Evolutionary conservation across 2,888 invertebrate genomes (phyloP), one percentile per base, ranked within the genome.

Genomic region (Onthophagus sagittarius): DNA sequence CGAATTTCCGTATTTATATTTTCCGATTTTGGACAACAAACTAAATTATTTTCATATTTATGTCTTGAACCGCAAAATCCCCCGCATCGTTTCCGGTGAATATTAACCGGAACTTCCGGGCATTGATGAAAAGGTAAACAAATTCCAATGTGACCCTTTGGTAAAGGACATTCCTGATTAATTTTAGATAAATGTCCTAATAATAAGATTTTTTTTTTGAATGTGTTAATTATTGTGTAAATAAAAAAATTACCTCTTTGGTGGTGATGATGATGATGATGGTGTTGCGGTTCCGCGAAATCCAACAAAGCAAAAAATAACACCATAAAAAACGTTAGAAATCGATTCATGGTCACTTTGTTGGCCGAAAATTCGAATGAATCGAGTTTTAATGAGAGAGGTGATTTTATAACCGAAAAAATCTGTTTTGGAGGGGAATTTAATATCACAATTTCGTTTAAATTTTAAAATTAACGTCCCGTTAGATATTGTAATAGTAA

Each of bases 91-190:
- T 71, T 9, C 65, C 73, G 11, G 71, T 32, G 32, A 62, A 71
- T 71, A 64, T 62, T 32, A 69, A 32, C 23, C 62, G 71, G 11
- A n/a, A 71, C 67, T 23, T 65, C 62, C 13, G 71, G 67, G 13
- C 73, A 73, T 32, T 15, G 62, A 67, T 73, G 62, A 15, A 67
- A 62, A 62, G 71, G 71, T n/a, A 71, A 62, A 33, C 73, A 73
- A 71, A 33, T 23, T 62, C 71, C 73, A 23, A 65, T 67, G 31
- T 63, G 62, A 11, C 73, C 64, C 15, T 71, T 71, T 0, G 71
- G 73, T 7, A 73, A n/a, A 7, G 73, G 73, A 62, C 73, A 73
- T 13, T 53, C 2, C 9, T 53, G 39, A 53, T 53, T 7, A 53
- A 53, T 53, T 53, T 7, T 53, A 53, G 39, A 23, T 23, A 3